Conservation (phyloP, 2,113 vertebrate genomes). For the western clawed frog (Xenopus tropicalis) region UCB_Xtro_10.0 CM004446.2:120931001-120931500, state of each 20-base stretch:
- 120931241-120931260: neutral
- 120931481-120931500: constrained; percentile 33
- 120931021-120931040: too few species aligned
- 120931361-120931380: neutral
- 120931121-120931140: too few species aligned
- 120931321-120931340: neutral
- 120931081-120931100: too few species aligned
- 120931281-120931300: neutral
- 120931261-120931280: neutral
- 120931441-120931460: neutral
- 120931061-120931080: too few species aligned
- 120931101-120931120: too few species aligned
- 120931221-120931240: neutral
- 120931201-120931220: too few species aligned
- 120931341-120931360: neutral
- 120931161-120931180: too few species aligned
- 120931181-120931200: too few species aligned
- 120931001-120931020: too few species aligned
- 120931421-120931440: constrained; percentile 16
- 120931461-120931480: constrained; percentile 13
- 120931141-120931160: too few species aligned
- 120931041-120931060: too few species aligned
- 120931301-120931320: neutral
- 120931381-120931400: neutral
- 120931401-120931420: constrained; percentile 6